Conservation (phyloP, 2,113 vertebrate genomes). For the Arenaria interpres region DNA sequence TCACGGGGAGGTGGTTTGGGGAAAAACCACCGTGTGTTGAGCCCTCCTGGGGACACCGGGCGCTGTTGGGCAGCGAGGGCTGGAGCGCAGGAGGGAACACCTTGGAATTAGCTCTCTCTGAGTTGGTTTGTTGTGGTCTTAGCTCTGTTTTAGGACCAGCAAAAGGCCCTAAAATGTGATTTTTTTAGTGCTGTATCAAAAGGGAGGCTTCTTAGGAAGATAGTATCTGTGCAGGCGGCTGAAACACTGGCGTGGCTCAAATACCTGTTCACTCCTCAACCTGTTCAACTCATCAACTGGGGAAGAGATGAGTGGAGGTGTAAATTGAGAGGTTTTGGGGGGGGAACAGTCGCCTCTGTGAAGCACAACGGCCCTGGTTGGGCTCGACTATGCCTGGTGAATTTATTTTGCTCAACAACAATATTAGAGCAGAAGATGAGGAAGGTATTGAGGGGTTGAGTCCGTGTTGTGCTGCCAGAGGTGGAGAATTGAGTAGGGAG, state of each 20-base stretch:
- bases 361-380: not conserved
- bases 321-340: not conserved
- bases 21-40: rapidly evolving
- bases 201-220: not conserved
- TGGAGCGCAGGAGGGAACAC: not conserved
- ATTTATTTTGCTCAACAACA: rapidly evolving
- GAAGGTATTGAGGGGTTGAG: not conserved
- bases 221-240: not conserved
- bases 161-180: not conserved
- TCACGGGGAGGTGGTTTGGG: rapidly evolving
- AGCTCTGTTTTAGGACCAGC: not conserved
- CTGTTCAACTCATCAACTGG: too few species aligned
- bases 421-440: not conserved
- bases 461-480: not conserved
- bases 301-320: not conserved
- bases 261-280: not conserved
- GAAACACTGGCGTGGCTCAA: rapidly evolving
- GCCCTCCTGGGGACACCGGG: not conserved
- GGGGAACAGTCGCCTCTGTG: too few species aligned
- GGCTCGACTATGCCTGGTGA: rapidly evolving
- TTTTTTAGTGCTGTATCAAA: not conserved
- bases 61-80: not conserved
- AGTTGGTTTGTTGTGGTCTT: not conserved
- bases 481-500: not conserved
- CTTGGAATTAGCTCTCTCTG: rapidly evolving